Base-by-base conservation (phyloP, 2,888 invertebrate genomes). In the Drosophila rubida region DNA sequence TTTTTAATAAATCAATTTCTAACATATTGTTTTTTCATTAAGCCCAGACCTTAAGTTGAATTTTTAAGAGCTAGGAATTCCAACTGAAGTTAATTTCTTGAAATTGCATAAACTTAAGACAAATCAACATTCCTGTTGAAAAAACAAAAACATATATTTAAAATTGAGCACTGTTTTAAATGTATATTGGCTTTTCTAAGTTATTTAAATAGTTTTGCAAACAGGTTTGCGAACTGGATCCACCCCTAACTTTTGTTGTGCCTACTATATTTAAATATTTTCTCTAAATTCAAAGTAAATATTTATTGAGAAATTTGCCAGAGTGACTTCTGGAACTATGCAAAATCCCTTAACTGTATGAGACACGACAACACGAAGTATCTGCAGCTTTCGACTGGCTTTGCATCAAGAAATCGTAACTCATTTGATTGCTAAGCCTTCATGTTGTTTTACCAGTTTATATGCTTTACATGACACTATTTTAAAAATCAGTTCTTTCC, bases 361-460 rank as follows among this genome's bases (percentile, higher is more conserved):
- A 0, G 9, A 27, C 11, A 19, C 19, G 19, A n/a, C n/a, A 11
- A 37, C 35, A 6, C 7, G 14, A 37, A 37, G 35, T 37, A 14
- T 37, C 13, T 30, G 30, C 30, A 30, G 6, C 13, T 13, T 7
- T 37, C 14, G 6, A 37, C 7, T 37, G 7, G 35, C 23, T 50
- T 41, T 27, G 14, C 25, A 13, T 27, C 16, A 51, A n/a, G 9
- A 30, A 16, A 42, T 30, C 11, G 3, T 41, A 30, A 30, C 13
- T 22, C 9, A 35, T 14, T 45, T 46, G 2, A 41, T 46, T 4
- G 19, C 35, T 19, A 35, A 27, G 32, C 66, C 57, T 57, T 37
- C 42, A 77, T 65, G 53, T 45, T 42, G 67, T 58, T 60, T 54
- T 54, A 46, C 68, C 59, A 32, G 64, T 63, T 64, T 71, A 14